A percentile compares a stretch with the other conserved stretches of the same genome.
Evolutionary conservation across 2,797 vertebrate species (phyloP).

Genomic region (Chaetophractus vellerosus): DNA sequence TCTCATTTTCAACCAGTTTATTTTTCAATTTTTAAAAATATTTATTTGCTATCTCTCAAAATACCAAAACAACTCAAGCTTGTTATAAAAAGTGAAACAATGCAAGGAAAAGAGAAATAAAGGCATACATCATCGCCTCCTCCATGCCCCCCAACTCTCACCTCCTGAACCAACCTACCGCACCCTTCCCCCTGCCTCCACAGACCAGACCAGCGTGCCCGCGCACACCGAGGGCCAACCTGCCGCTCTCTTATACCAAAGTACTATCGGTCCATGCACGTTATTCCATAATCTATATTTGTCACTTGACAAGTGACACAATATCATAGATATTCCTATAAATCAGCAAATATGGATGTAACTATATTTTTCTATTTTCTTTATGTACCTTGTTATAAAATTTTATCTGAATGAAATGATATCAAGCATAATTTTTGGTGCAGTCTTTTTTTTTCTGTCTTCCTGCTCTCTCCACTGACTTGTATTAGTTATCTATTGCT

Average conservation of each 20-base stretch:
- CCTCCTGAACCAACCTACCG: neutral
- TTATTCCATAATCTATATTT: neutral
- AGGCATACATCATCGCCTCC: accelerated
- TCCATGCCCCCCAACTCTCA: accelerated
- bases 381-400: neutral
- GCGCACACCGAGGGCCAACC: too few species aligned
- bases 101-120: neutral
- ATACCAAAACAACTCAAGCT: neutral
- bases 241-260: neutral
- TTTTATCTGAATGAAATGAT: neutral
- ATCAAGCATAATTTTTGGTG: neutral
- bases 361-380: neutral
- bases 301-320: neutral
- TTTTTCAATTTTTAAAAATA: neutral
- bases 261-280: neutral
- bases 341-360: neutral
- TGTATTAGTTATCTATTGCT: neutral
- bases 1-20: neutral
- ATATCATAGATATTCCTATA: neutral
- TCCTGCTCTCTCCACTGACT: neutral
- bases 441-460: neutral
- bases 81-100: neutral
- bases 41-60: neutral
- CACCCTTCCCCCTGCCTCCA: neutral
- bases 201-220: neutral